phyloP scores from a whole-genome alignment of 2,888 invertebrate species.

The Noctua janthina region DNA sequence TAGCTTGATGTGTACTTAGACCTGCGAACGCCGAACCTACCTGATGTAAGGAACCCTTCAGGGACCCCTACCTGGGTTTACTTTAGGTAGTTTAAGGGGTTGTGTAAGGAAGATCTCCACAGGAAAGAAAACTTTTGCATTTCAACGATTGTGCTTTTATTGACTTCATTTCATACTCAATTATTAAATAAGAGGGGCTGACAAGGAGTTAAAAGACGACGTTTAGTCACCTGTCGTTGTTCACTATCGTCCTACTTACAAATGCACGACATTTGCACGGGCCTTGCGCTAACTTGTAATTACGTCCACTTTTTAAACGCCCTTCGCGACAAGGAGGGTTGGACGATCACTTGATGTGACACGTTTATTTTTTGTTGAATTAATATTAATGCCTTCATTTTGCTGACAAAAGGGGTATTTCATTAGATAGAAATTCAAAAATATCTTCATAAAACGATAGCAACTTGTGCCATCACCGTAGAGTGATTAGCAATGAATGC shows the following conservation, averaged over 20 bases:
- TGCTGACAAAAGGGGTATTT: not conserved
- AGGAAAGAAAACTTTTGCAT: not conserved
- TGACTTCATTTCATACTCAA: not conserved
- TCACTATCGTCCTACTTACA: slow-evolving; percentile 31
- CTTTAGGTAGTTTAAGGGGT: not conserved
- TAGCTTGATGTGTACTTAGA: not conserved
- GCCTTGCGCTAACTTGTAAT: slow-evolving; percentile 39
- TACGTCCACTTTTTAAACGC: slow-evolving; percentile 35
- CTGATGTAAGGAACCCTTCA: not conserved
- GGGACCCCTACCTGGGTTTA: not conserved
- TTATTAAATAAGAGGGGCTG: slow-evolving; percentile 13
- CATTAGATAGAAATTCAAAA: slow-evolving; percentile 1
- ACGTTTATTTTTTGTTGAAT: not conserved
- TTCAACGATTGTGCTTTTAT: not conserved
- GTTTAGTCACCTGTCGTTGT: slow-evolving; percentile 39
- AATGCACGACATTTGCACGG: slow-evolving; percentile 39
- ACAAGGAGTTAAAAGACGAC: slow-evolving; percentile 25
- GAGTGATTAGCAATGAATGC: not conserved
- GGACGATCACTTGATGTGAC: slow-evolving; percentile 10
- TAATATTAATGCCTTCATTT: slow-evolving; percentile 20
- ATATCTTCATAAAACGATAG: not conserved
- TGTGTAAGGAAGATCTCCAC: not conserved
- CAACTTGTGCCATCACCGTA: not conserved
- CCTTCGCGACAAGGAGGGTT: slow-evolving; percentile 25
- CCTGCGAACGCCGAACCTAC: not conserved